phyloP scores from a whole-genome alignment of 1,140 invertebrate genomes.

The Halictus rubicundus region DNA sequence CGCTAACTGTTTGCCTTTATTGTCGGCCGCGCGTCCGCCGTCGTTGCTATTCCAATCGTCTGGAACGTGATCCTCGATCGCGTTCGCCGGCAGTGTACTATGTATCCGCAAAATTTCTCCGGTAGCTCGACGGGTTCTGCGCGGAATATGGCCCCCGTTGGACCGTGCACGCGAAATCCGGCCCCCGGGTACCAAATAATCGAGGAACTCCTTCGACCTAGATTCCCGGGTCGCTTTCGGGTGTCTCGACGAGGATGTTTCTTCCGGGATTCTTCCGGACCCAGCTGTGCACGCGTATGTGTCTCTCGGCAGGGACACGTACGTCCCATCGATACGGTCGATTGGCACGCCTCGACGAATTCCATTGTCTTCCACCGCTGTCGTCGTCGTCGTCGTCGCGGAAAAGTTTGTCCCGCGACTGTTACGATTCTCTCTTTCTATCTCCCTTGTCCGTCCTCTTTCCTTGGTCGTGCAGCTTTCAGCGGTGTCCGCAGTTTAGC shows the following conservation, averaged over 20 bases:
- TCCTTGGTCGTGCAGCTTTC: background rate
- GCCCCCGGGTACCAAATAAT: background rate
- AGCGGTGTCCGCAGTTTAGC: background rate
- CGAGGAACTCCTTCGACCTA: background rate
- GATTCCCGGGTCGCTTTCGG: background rate
- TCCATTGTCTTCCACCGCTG: slow-evolving; percentile 42
- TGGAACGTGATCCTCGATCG: background rate
- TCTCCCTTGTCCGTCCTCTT: too few relatives aligned
- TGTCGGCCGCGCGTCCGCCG: background rate
- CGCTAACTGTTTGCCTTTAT: slow-evolving; percentile 16
- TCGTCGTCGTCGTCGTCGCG: too few relatives aligned
- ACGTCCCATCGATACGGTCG: slow-evolving; percentile 16
- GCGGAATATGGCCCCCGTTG: background rate
- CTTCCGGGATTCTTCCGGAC: background rate
- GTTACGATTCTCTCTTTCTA: background rate
- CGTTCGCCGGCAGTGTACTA: background rate
- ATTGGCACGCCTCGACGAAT: slow-evolving; percentile 39
- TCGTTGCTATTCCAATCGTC: slow-evolving; percentile 26
- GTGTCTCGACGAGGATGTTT: background rate
- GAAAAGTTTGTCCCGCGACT: slow-evolving; percentile 2
- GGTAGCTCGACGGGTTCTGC: background rate
- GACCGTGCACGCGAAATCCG: background rate
- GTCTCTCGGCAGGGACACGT: background rate
- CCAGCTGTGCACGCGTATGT: background rate
- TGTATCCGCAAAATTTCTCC: slow-evolving; percentile 4